Base-by-base conservation (phyloP, 2,113 vertebrate genomes). In the Microcebus tavaratra region DNA sequence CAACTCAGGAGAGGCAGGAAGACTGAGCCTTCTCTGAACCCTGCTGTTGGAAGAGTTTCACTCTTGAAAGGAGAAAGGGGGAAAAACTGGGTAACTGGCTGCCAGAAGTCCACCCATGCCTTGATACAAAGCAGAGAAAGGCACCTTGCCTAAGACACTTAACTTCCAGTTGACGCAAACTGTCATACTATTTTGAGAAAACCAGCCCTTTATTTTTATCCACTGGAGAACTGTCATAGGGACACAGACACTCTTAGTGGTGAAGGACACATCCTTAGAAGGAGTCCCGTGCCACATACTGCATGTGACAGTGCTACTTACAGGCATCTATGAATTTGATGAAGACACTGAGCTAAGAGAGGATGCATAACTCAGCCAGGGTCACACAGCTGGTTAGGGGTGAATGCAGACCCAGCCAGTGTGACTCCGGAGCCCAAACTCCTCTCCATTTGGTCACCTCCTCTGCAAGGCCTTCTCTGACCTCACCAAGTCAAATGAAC, bases 201-300 rank as follows among this genome's bases (percentile, higher is more conserved):
- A 39, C 63, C 84, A 84, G 21, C 36, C 29, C 78, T 50, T n/a
- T 50, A 31, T 21, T 53, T 34, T 29, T 8, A 15, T 13, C 7
- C 27, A 8, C 45, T 29, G 42, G 70, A 57, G 85, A 91, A 67
- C 11, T 20, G 34, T 65, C 21, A 13, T 13, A 23, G 68, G 48
- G 36, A 31, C 17, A 36, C 0, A 50, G 27, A 57, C 29, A 8
- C 8, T 13, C 57, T 39, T 3, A 20, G n/a, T 4, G 8, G 45
- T 7, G 10, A 75, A 53, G 61, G 59, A 13, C 42, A 48, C 2
- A 2, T n/a, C n/a, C 79, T 76, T 23, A 63, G 50, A 45, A 63
- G 31, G 25, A 21, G 36, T 10, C 1, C 39, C 0, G 1, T 45
- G 67, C 29, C n/a, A 1, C 39, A 5, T 4, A 10, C 65, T 70